phyloP scores from a whole-genome alignment of 2,113 vertebrate species.

The Onychostoma macrolepis region DNA sequence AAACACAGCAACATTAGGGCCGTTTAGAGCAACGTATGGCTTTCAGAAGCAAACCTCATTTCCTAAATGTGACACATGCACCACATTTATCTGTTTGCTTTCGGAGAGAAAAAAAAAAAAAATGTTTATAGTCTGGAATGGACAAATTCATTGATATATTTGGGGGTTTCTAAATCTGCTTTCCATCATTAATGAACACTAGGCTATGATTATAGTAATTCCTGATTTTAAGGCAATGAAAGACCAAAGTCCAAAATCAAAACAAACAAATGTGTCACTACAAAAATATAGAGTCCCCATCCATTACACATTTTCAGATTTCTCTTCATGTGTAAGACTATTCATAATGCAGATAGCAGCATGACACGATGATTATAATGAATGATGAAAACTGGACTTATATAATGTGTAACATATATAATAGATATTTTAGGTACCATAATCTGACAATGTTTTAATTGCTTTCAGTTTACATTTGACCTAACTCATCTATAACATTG shows the following conservation, averaged over 20 bases:
- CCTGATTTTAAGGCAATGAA: background rate
- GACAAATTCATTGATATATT: background rate
- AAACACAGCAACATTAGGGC: slow-evolving; percentile 55
- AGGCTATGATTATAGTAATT: background rate
- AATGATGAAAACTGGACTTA: too few species aligned
- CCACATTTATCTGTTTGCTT: slow-evolving; percentile 27
- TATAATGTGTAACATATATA: too few species aligned
- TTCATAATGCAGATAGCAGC: background rate
- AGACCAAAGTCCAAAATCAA: background rate
- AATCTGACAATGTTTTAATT: too few species aligned
- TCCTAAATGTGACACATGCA: slow-evolving; percentile 24
- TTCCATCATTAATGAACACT: background rate
- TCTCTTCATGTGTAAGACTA: background rate
- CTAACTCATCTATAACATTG: too few species aligned
- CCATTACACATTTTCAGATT: background rate
- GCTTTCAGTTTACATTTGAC: too few species aligned
- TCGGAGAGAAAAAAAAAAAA: background rate
- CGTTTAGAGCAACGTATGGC: slow-evolving; percentile 51
- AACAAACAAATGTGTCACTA: background rate
- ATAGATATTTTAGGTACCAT: too few species aligned
- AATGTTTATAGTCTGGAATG: background rate
- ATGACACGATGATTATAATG: background rate
- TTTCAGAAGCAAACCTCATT: slow-evolving; percentile 40
- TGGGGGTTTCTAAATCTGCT: background rate
- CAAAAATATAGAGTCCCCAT: background rate